Base-by-base conservation (phyloP, 2,888 invertebrate species). In the Helobdella robusta region DNA sequence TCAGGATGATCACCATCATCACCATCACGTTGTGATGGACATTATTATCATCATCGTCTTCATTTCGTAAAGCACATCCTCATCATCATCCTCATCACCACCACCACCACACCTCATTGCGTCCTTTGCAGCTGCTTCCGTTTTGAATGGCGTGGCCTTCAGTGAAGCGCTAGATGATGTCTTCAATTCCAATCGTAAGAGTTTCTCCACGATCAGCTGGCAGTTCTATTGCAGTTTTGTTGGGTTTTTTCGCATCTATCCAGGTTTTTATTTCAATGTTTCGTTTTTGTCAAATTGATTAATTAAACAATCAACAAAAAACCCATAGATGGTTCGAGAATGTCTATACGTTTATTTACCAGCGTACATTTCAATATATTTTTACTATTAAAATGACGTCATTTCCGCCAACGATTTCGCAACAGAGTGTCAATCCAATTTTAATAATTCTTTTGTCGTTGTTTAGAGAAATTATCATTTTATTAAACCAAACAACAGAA, bases 191-290 rank as follows among this genome's bases (percentile, higher is more conserved):
- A 97, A 97, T 79, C 89, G 89, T 76, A 84, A 87, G 70, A 85
- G 87, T 0, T 91, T 94, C 82, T 91, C 92, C 0, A 89, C 91
- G 0, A 80, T 94, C 40, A 87, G 88, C 0, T 98, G 95, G 92
- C 98, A 98, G 80, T 95, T 94, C 80, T 98, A 97, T 79, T 93
- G 97, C 35, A 92, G 92, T 72, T 86, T 89, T 40, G 86, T 88
- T 3, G 98, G 98, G 18, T 88, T 95, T 74, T 84, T 98, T 73
- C 83, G 98, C 6, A 89, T 90, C 76, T 98, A 87, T 82, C 98
- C 98, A 63, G 95, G 94, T 87, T 5, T 36, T 18, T 46, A 18
- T 28, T 25, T 58, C 30, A 8, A n/a, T 20, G 6, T 8, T 6
- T 30, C 25, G 8, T 58, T 32, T 6, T 28, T 58, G 18, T 28